These are phyloP conservation scores for Corythornis madagascariensis DNA, from an alignment of 2,113 vertebrate genomes.

Conservation along the genomic window DNA sequence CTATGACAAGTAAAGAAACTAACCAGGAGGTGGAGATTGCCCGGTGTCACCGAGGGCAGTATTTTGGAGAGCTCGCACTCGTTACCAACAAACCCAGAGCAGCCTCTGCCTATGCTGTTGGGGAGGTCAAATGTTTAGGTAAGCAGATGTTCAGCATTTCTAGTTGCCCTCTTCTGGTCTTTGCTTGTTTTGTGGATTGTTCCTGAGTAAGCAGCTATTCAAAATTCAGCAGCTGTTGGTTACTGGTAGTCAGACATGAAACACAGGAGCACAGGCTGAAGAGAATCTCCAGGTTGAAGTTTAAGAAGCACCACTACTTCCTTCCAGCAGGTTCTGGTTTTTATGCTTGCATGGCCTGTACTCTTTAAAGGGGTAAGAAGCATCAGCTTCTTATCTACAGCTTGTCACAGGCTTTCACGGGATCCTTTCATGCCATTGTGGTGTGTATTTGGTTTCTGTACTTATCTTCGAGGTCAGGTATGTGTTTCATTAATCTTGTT, in stretches of 20 bases:
- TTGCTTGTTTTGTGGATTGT: not conserved
- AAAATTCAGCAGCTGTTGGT: not conserved
- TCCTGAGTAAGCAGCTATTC: not conserved
- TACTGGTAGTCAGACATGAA: not conserved
- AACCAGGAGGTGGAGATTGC: conserved; percentile 95
- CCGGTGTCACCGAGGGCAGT: conserved; percentile 93
- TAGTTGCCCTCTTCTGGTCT: not conserved
- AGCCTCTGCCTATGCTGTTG: conserved; percentile 94
- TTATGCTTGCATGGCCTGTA: not conserved
- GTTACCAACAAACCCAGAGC: conserved; percentile 99
- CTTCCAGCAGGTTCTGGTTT: not conserved
- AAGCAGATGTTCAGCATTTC: conserved; percentile 57
- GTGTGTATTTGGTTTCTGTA: not conserved
- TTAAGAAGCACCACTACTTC: not conserved
- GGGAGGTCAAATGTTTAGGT: conserved; percentile 95
- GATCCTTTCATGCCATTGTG: not conserved
- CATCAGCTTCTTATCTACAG: not conserved
- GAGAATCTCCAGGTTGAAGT: not conserved
- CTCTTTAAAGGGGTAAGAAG: not conserved
- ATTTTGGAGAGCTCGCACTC: conserved; percentile 97
- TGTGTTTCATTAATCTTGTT: not conserved
- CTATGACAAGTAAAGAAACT: conserved; percentile 86
- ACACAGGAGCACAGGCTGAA: not conserved
- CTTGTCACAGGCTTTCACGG: not conserved
- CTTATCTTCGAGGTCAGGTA: not conserved